phyloP scores from a whole-genome alignment of 2,797 vertebrate species.

The Mus caroli region DNA sequence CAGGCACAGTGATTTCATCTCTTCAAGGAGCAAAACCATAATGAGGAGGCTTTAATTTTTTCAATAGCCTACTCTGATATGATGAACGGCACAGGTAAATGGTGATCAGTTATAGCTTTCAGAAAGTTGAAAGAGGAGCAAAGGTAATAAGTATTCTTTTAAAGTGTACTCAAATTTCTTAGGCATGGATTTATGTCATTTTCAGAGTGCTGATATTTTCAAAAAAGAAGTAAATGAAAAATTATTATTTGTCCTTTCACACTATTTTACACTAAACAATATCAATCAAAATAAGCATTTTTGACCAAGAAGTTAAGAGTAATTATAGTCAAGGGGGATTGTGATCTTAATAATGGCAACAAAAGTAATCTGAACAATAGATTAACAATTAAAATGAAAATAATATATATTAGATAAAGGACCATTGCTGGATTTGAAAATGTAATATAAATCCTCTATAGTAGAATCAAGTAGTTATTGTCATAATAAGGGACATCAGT shows the following conservation, averaged over 20 bases:
- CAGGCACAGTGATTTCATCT: neutral
- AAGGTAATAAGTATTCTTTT: neutral
- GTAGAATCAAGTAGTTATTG: neutral
- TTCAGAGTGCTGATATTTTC: neutral
- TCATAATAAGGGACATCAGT: neutral
- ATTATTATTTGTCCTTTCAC: neutral
- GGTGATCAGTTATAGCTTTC: neutral
- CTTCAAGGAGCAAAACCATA: neutral
- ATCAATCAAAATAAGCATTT: neutral
- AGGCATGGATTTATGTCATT: neutral
- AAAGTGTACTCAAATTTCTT: neutral
- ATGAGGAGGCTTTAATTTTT: neutral
- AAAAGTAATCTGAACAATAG: constrained; percentile 6
- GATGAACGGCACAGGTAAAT: neutral
- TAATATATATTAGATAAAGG: neutral
- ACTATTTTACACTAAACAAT: neutral
- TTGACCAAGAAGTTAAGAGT: neutral
- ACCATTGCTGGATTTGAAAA: neutral
- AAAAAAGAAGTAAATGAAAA: neutral
- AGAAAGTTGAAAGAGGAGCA: neutral
- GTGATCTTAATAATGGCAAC: neutral
- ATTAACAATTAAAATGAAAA: constrained; percentile 2
- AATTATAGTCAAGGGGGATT: neutral
- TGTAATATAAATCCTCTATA: neutral
- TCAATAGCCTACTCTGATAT: neutral